These are phyloP conservation scores for Climacteris rufus DNA, from an alignment of 2,113 vertebrate genomes.

Conservation along the genomic window DNA sequence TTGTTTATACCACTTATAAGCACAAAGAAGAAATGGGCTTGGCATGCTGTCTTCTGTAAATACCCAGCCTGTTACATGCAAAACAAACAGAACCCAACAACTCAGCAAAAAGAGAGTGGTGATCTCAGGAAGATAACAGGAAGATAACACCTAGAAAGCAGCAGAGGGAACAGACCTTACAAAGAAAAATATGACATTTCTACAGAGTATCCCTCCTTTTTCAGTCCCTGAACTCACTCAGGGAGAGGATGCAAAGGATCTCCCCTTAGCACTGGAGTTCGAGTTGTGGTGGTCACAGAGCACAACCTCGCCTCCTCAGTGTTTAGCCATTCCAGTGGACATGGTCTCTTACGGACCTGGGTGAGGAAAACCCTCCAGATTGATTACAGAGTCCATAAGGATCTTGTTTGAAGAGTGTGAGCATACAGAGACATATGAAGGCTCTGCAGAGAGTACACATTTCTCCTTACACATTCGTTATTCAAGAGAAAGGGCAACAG, in stretches of 20 bases:
- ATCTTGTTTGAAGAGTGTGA: neutral
- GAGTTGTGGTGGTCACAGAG: too few relatives aligned
- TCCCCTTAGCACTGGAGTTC: neutral
- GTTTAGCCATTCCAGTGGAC: neutral
- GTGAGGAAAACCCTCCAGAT: accelerated
- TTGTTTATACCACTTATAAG: neutral
- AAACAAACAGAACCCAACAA: neutral
- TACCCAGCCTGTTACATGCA: neutral
- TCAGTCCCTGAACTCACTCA: neutral
- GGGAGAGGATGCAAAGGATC: neutral
- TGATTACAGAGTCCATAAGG: too few relatives aligned
- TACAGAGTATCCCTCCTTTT: too few relatives aligned
- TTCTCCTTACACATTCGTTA: neutral
- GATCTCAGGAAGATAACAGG: neutral
- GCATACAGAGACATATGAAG: accelerated
- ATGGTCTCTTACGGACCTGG: neutral
- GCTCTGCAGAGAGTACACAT: neutral
- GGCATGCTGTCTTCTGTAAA: neutral
- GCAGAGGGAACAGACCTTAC: neutral
- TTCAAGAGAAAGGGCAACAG: neutral
- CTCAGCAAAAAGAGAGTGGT: neutral
- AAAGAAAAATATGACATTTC: neutral
- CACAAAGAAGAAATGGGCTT: neutral
- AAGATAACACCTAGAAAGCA: neutral
- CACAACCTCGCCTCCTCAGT: neutral